Conservation (phyloP, 1,140 invertebrate genomes). For the Zaprionus camerounensis region DNA sequence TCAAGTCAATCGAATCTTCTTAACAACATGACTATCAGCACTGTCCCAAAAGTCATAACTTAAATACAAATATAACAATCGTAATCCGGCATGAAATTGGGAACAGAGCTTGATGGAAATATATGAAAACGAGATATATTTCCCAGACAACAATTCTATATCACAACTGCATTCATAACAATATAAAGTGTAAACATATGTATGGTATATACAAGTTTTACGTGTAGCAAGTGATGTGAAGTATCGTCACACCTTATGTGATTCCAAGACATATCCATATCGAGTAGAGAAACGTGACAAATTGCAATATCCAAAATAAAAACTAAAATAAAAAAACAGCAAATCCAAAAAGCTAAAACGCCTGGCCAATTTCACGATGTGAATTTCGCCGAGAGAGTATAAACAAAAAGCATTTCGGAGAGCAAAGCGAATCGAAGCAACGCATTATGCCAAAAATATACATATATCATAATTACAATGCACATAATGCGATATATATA, state of each 20-base stretch:
- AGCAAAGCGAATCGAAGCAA: conserved; percentile 43
- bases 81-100: conserved; percentile 12
- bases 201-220: conserved; percentile 2
- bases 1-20: neutral
- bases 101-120: conserved; percentile 5
- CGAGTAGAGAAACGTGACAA: conserved; percentile 29
- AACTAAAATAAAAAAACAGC: conserved; percentile 37
- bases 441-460: conserved; percentile 29
- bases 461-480: conserved; percentile 36
- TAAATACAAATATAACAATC: neutral
- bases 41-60: conserved; percentile 1
- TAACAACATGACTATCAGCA: conserved; percentile 1
- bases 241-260: conserved; percentile 21
- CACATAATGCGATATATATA: conserved; percentile 56
- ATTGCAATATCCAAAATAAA: conserved; percentile 31
- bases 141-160: conserved; percentile 1
- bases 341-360: conserved; percentile 40
- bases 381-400: conserved; percentile 64
- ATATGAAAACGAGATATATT: neutral
- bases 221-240: conserved; percentile 10
- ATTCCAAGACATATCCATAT: conserved; percentile 56
- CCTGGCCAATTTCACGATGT: conserved; percentile 76
- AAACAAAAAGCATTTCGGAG: conserved; percentile 52
- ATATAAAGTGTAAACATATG: conserved; percentile 8
- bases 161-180: neutral